A percentile compares a stretch with the other conserved stretches of the same genome.
Evolutionary conservation across 2,888 invertebrate species (phyloP).

Genomic region (Leptinotarsa peninsularis): DNA sequence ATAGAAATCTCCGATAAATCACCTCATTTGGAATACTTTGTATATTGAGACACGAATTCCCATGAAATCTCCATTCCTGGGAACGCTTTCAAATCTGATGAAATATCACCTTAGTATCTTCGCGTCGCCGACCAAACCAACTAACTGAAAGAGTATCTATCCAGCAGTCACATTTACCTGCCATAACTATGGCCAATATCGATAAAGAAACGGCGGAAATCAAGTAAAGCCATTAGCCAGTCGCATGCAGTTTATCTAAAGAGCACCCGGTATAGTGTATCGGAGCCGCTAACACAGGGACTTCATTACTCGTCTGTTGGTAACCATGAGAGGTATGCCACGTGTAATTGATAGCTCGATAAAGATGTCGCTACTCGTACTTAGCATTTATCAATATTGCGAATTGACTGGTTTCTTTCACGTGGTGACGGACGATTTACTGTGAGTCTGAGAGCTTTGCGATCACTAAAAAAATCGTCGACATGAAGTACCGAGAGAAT

Average conservation of each 20-base stretch:
- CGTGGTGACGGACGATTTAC: constrained; percentile 32
- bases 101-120: constrained; percentile 2
- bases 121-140: constrained; percentile 29
- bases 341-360: constrained; percentile 62
- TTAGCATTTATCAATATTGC: constrained; percentile 54
- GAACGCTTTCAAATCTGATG: constrained; percentile 18
- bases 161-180: constrained; percentile 45
- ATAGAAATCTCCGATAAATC: too few species aligned
- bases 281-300: constrained; percentile 51
- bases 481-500: constrained; percentile 13
- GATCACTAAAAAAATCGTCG: constrained; percentile 16
- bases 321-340: constrained; percentile 54
- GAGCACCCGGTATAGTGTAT: constrained; percentile 53
- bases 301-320: constrained; percentile 58
- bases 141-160: constrained; percentile 26
- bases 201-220: constrained; percentile 55
- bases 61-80: neutral
- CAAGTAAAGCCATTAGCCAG: constrained; percentile 57
- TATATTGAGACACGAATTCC: neutral
- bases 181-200: constrained; percentile 54
- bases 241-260: constrained; percentile 59
- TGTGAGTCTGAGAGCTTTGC: constrained; percentile 25
- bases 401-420: constrained; percentile 41
- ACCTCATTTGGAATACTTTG: neutral
- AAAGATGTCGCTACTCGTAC: constrained; percentile 62